Evolutionary conservation across 1,140 invertebrate genomes (phyloP).

Genomic region (Bathynomus jamesi): DNA sequence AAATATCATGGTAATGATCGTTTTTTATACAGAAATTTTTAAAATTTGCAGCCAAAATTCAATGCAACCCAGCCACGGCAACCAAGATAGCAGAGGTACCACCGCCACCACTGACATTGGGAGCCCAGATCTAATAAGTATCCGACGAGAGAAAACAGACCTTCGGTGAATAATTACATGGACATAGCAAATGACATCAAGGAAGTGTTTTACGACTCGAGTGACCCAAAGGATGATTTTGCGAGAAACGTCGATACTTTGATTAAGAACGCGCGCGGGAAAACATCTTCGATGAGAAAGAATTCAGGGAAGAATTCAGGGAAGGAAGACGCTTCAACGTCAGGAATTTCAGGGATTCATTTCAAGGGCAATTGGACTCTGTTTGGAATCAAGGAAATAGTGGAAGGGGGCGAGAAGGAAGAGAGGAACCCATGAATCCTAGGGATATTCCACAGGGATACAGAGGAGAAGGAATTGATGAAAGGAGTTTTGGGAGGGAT

Average conservation of each 20-base stretch:
- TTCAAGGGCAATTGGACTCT: not conserved
- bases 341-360: not conserved
- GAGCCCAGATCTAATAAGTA: not conserved
- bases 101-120: no score
- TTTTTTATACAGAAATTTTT: no score
- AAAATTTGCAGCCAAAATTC: not conserved
- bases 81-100: not conserved
- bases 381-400: not conserved
- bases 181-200: not conserved
- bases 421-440: slow-evolving; percentile 5
- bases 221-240: not conserved
- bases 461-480: slow-evolving; percentile 8
- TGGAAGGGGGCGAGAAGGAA: not conserved
- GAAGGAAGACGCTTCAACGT: not conserved
- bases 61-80: not conserved
- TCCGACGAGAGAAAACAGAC: not conserved
- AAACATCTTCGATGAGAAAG: not conserved
- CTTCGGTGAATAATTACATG: not conserved
- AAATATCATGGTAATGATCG: no score
- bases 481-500: no score
- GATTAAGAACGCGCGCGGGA: not conserved
- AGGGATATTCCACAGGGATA: slow-evolving; percentile 6
- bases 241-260: not conserved
- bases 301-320: not conserved
- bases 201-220: not conserved